Evolutionary conservation across 2,797 vertebrate species (phyloP).

Genomic region (Dendrocincla tyrannina): DNA sequence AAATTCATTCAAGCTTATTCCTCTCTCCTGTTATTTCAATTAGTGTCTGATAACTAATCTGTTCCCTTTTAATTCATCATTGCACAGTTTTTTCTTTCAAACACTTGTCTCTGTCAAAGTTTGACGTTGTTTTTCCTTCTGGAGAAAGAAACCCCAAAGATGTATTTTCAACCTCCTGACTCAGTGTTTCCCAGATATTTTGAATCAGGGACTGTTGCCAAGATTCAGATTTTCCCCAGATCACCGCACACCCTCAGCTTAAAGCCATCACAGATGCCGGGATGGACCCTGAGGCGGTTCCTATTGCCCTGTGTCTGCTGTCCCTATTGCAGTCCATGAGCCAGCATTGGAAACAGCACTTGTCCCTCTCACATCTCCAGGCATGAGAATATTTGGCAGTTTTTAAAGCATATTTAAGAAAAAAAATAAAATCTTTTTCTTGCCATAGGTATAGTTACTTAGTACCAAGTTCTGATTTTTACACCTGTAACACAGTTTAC

Average conservation of each 20-base stretch:
- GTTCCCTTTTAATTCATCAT: neutral
- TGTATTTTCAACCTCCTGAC: neutral
- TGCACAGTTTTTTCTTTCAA: neutral
- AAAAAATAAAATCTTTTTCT: neutral
- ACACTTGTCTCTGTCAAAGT: neutral
- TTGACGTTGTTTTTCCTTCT: neutral
- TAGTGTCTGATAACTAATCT: neutral
- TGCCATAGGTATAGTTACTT: neutral
- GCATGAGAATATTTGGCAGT: neutral
- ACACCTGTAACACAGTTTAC: neutral
- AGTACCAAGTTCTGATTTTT: neutral
- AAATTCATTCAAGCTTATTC: neutral
- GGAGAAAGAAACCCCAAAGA: conserved; percentile 1
- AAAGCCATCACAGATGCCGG: neutral
- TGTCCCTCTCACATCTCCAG: neutral
- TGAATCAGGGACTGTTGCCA: conserved; percentile 2
- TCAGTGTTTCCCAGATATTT: conserved; percentile 11
- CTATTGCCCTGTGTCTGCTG: neutral
- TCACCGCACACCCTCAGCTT: neutral
- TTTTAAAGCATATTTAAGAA: neutral
- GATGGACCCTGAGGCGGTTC: neutral
- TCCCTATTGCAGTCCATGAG: neutral
- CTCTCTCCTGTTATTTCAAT: neutral
- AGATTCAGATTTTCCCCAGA: conserved; percentile 26
- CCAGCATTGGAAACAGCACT: rapidly evolving